Evolutionary conservation across 2,797 vertebrate genomes (phyloP), one percentile per base, ranked within the genome.

Genomic region (Spheniscus humboldti): DNA sequence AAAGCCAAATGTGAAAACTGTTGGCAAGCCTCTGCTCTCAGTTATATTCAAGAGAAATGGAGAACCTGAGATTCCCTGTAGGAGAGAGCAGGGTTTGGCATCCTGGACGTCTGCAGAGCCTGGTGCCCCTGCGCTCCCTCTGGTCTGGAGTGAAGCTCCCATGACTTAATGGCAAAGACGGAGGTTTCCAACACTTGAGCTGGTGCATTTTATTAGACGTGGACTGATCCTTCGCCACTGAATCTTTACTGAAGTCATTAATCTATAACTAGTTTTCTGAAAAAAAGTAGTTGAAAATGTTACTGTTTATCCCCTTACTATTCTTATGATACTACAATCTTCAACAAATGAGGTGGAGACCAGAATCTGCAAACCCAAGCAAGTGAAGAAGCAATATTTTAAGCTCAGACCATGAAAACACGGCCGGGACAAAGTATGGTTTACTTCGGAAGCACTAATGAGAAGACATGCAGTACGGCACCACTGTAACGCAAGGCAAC

Each of bases 401-500:
- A 53, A n/a, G 33, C 28, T 67, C 63, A 41, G 31, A 31, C 15
- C n/a, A 43, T 3, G 18, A 27, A 52, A 60, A 43, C 25, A 7
- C 0, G 3, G 45, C 28, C 3, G 0, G 52, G 31, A 48, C 19
- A 39, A 37, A 48, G 60, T 19, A 48, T 55, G 64, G 22, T 59
- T 33, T 45, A 30, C 52, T 27, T 10, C 35, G 69, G 67, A 39
- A 56, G 35, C 35, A 41, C 50, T 30, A 78, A 41, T 11, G 33
- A 60, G n/a, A 30, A 53, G 41, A 17, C 13, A 10, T 0, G 31
- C 52, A 9, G 55, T 5, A 24, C 14, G 6, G 2, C 6, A 1
- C 19, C 52, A 13, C 45, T 18, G 45, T 11, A 43, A 25, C 1
- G 5, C 48, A 17, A 24, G 37, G 67, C 18, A 31, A 37, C 37